Percentiles rank a stretch among this genome's conserved stretches.
phyloP scores from a whole-genome alignment of 2,797 vertebrate species.

The Falco biarmicus region DNA sequence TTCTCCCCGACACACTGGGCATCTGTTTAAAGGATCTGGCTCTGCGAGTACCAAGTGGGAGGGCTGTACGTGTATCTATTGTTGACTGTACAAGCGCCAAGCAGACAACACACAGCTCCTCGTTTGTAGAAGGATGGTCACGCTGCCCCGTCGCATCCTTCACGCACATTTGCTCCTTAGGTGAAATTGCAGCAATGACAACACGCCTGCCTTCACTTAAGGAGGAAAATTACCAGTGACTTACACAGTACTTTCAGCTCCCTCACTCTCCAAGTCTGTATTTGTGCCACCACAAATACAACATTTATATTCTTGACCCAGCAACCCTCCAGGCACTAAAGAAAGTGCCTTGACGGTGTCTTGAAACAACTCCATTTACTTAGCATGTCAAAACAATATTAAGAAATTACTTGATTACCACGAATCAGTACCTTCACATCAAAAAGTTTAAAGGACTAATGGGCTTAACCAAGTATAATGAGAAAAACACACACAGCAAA shows the following conservation, averaged over 20 bases:
- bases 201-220: not conserved
- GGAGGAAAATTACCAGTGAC: not conserved
- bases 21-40: not conserved
- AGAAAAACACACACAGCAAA: not conserved
- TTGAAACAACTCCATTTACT: not conserved
- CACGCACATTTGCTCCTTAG: not conserved
- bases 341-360: not conserved
- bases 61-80: not conserved
- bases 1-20: not conserved
- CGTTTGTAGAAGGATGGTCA: not conserved
- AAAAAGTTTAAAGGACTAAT: not conserved
- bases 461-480: not conserved
- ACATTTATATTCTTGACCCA: not conserved
- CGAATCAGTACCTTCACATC: not conserved
- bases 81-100: not conserved
- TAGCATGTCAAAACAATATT: not conserved
- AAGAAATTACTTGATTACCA: not conserved
- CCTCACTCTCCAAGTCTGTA: not conserved
- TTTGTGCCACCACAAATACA: not conserved
- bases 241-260: not conserved
- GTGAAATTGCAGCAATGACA: not conserved
- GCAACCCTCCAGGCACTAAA: not conserved
- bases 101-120: not conserved
- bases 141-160: not conserved
- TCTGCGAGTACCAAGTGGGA: not conserved